Conservation (phyloP, 2,797 vertebrate species). For the Acanthornis magna region DNA sequence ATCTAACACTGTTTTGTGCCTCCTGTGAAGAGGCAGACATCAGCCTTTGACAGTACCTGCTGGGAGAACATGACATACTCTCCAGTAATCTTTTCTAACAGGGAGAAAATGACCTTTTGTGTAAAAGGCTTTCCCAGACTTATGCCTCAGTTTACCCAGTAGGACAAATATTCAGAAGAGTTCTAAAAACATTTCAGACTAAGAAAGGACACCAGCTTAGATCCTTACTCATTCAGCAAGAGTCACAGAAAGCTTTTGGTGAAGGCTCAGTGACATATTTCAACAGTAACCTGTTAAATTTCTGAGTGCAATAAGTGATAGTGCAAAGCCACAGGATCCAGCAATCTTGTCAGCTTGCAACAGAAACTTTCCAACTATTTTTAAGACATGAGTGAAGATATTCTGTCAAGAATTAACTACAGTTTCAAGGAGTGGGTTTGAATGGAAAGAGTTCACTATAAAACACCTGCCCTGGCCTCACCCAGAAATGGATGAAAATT, state of each 20-base stretch:
- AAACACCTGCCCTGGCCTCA: not conserved
- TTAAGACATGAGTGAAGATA: not conserved
- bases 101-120: not conserved
- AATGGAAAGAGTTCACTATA: not conserved
- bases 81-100: not conserved
- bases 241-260: not conserved
- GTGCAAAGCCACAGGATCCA: rapidly evolving
- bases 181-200: not conserved
- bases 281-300: not conserved
- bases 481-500: not conserved
- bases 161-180: not conserved
- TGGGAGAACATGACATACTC: not conserved
- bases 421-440: not conserved
- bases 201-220: not conserved
- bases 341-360: not conserved
- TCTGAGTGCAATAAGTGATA: not conserved
- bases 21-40: not conserved
- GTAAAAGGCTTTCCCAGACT: slow-evolving; percentile 15
- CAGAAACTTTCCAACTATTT: not conserved
- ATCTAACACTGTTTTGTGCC: not conserved
- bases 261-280: not conserved
- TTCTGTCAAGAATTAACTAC: not conserved
- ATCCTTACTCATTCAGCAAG: not conserved
- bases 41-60: not conserved
- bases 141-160: slow-evolving; percentile 47